Evolutionary conservation across 2,797 vertebrate species (phyloP).

Genomic region (Cirrhinus molitorella): DNA sequence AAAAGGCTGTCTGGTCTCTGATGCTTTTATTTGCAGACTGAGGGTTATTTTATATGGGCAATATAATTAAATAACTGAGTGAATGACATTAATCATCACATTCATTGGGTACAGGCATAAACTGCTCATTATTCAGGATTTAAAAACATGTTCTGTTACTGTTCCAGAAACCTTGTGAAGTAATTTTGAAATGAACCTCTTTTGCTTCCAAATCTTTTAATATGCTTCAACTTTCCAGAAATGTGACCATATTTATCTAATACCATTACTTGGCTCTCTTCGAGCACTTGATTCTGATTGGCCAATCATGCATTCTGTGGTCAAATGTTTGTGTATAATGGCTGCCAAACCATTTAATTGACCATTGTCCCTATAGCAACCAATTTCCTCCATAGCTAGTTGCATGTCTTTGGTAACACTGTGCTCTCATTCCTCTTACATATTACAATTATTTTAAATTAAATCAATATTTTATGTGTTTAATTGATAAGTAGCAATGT

Average conservation of each 20-base stretch:
- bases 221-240: slow-evolving; percentile 1
- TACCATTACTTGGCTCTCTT: background rate
- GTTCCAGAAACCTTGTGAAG: background rate
- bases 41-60: background rate
- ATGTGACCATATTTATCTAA: slow-evolving; percentile 19
- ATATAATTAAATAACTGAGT: slow-evolving; percentile 11
- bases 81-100: slow-evolving; percentile 3
- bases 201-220: background rate
- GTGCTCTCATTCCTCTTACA: slow-evolving; percentile 9
- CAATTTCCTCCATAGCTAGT: background rate
- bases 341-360: background rate
- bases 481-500: background rate
- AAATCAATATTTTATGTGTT: slow-evolving; percentile 12
- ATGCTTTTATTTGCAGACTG: background rate
- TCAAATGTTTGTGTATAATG: slow-evolving; percentile 5
- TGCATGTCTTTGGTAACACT: background rate
- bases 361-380: background rate
- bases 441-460: slow-evolving; percentile 8
- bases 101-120: background rate
- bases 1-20: slow-evolving; percentile 8
- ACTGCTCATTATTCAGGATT: background rate
- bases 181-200: background rate
- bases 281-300: slow-evolving; percentile 15
- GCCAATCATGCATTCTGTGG: background rate
- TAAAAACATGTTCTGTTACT: background rate